Percentiles rank a stretch among this genome's conserved stretches.
These are phyloP conservation scores for Anoplolepis gracilipes DNA, from an alignment of 1,140 invertebrate species.

Conservation along the genomic window DNA sequence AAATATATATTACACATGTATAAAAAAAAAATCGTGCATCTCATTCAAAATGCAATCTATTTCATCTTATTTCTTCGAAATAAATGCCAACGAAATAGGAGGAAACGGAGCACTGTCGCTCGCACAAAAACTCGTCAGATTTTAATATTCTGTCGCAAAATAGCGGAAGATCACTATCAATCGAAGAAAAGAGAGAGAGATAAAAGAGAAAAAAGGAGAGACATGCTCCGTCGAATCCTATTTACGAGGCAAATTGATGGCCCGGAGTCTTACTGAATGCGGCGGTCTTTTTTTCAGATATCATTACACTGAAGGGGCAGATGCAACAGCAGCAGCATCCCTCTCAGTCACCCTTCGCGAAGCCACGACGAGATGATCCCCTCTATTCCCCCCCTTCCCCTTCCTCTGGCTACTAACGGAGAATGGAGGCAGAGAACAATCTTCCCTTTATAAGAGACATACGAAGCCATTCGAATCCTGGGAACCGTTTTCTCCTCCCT, in stretches of 20 bases:
- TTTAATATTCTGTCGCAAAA: slow-evolving; percentile 41
- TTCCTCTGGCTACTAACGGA: slow-evolving; percentile 73
- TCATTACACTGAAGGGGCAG: slow-evolving; percentile 78
- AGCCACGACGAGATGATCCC: slow-evolving; percentile 68
- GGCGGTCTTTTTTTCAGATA: slow-evolving; percentile 73
- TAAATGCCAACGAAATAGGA: slow-evolving; percentile 19
- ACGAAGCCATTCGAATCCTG: slow-evolving; percentile 83
- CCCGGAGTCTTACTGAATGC: slow-evolving; percentile 75
- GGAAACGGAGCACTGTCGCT: neutral
- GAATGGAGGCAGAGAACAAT: slow-evolving; percentile 78
- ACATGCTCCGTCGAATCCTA: slow-evolving; percentile 57
- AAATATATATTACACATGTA: neutral
- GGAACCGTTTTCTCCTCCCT: slow-evolving; percentile 80
- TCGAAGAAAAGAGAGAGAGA: neutral
- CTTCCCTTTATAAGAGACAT: slow-evolving; percentile 83
- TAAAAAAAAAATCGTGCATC: neutral
- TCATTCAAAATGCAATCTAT: neutral
- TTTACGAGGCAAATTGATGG: slow-evolving; percentile 81
- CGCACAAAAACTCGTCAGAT: neutral
- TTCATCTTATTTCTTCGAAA: no score
- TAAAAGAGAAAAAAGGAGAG: neutral
- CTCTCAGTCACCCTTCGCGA: slow-evolving; percentile 68
- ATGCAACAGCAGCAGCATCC: slow-evolving; percentile 75
- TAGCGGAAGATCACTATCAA: slow-evolving; percentile 34
- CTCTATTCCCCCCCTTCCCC: slow-evolving; percentile 74